These are phyloP conservation scores for Eulithis prunata DNA, from an alignment of 2,888 invertebrate genomes.

Conservation along the genomic window DNA sequence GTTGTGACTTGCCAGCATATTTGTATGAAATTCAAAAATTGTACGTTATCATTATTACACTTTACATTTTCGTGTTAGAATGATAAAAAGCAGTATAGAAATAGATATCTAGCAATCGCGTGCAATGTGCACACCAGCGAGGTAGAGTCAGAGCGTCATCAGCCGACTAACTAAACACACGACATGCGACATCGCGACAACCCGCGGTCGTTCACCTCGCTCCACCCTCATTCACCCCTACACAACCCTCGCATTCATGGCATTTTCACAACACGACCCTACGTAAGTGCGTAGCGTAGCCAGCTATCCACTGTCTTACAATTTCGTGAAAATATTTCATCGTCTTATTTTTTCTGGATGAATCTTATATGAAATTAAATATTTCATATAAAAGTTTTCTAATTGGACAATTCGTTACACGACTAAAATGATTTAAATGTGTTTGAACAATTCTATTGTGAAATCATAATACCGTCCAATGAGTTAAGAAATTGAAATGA, in stretches of 20 bases:
- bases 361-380: not conserved
- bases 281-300: slow-evolving; percentile 4
- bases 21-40: too few relatives aligned
- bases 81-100: too few relatives aligned
- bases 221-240: slow-evolving; percentile 52
- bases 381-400: not conserved
- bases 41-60: too few relatives aligned
- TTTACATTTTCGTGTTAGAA: too few relatives aligned
- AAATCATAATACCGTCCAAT: too few relatives aligned
- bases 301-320: slow-evolving; percentile 11
- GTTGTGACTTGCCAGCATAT: not conserved
- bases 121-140: slow-evolving; percentile 40
- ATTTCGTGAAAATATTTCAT: slow-evolving; percentile 17
- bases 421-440: not conserved
- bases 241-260: slow-evolving; percentile 49
- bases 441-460: too few relatives aligned
- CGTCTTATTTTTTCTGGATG: not conserved
- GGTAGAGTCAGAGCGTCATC: slow-evolving; percentile 29
- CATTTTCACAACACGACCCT: slow-evolving; percentile 42
- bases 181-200: slow-evolving; percentile 50
- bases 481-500: too few relatives aligned
- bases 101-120: slow-evolving; percentile 21
- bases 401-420: not conserved
- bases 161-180: slow-evolving; percentile 33
- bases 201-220: slow-evolving; percentile 63